Evolutionary conservation across 1,140 invertebrate genomes (phyloP).

Genomic region (Hormaphis cornu): DNA sequence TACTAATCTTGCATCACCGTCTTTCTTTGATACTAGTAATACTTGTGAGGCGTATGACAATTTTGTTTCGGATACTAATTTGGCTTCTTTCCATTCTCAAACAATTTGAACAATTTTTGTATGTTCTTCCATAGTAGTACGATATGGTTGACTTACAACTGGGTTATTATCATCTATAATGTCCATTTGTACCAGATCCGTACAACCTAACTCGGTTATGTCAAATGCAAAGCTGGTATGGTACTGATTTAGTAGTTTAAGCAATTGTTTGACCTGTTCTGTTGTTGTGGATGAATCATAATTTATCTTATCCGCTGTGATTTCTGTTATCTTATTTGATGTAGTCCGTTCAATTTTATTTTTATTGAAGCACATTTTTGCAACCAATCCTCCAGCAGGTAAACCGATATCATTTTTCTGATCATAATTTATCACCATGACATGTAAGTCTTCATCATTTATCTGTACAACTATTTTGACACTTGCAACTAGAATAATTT

Average conservation of each 20-base stretch:
- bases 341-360: too few relatives aligned
- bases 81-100: conserved; percentile 25
- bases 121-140: background rate
- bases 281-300: conserved; percentile 12
- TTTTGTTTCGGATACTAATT: conserved; percentile 36
- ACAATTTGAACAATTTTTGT: background rate
- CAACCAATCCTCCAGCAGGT: too few relatives aligned
- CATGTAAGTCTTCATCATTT: too few relatives aligned
- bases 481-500: too few relatives aligned
- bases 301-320: too few relatives aligned
- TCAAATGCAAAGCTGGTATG: background rate
- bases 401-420: too few relatives aligned
- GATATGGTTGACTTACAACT: background rate
- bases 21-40: conserved; percentile 35
- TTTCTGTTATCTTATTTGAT: too few relatives aligned
- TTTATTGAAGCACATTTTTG: too few relatives aligned
- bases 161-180: background rate
- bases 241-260: background rate
- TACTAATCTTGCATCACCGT: conserved; percentile 30
- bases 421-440: too few relatives aligned
- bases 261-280: background rate
- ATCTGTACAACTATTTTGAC: too few relatives aligned
- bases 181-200: background rate
- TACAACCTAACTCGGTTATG: background rate
- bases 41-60: conserved; percentile 38